These are phyloP conservation scores for Apaloderma vittatum DNA, from an alignment of 2,113 vertebrate species.

Conservation along the genomic window DNA sequence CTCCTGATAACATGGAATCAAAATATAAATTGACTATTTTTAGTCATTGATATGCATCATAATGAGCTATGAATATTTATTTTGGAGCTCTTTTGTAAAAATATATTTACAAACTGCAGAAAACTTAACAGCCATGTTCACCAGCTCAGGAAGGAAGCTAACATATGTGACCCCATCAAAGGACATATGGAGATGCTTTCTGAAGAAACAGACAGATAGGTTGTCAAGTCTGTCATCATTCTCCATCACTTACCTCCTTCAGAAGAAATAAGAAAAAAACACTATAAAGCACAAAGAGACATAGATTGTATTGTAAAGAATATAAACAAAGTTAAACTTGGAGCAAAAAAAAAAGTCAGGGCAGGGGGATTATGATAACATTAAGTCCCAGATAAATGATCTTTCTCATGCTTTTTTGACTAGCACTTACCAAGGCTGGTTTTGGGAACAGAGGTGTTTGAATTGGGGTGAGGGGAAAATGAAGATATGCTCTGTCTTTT, in stretches of 20 bases:
- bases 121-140: neutral
- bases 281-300: neutral
- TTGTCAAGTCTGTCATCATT: neutral
- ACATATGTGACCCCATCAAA: neutral
- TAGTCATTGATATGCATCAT: neutral
- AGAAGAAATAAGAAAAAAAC: neutral
- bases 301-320: neutral
- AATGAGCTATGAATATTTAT: neutral
- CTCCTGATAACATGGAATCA: neutral
- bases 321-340: neutral
- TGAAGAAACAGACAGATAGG: neutral
- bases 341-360: neutral
- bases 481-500: neutral
- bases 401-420: neutral
- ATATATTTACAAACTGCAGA: neutral
- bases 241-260: neutral
- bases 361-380: neutral
- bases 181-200: neutral
- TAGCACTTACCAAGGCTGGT: neutral
- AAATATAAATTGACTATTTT: neutral
- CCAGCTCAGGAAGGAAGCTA: neutral
- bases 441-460: neutral
- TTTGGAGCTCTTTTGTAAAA: neutral
- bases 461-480: neutral
- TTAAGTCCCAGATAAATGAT: rapidly evolving